A percentile compares a stretch with the other conserved stretches of the same genome.
Evolutionary conservation across 2,888 invertebrate genomes (phyloP).

Genomic region (Dicyrtoma fusca): DNA sequence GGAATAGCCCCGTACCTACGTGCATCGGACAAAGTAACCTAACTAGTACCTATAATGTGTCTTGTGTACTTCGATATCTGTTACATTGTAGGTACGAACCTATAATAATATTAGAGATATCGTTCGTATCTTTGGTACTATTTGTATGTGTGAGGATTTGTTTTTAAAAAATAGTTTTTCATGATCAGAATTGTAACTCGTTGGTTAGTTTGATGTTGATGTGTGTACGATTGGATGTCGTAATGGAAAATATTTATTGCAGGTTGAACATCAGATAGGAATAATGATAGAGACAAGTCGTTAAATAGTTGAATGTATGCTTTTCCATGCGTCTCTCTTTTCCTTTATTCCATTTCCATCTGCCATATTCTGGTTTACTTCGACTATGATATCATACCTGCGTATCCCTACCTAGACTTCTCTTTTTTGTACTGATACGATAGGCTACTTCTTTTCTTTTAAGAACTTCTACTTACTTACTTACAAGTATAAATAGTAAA

Average conservation of each 20-base stretch:
- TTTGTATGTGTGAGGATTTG: no score
- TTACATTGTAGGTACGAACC: no score
- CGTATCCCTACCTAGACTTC: no score
- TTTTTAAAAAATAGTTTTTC: constrained; percentile 15
- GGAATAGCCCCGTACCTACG: not conserved
- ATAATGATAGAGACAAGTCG: constrained; percentile 33
- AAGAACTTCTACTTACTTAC: no score
- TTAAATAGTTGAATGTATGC: constrained; percentile 31
- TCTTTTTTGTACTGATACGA: no score
- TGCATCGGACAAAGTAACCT: not conserved
- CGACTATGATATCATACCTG: not conserved
- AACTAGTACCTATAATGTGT: not conserved
- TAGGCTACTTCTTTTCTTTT: no score
- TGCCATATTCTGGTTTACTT: not conserved
- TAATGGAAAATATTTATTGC: constrained; percentile 32
- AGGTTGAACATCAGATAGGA: constrained; percentile 29
- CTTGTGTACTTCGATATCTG: no score
- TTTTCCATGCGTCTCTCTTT: constrained; percentile 10
- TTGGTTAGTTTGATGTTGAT: constrained; percentile 23
- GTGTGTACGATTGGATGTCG: constrained; percentile 23
- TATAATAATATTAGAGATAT: no score
- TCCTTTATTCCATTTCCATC: constrained; percentile 10
- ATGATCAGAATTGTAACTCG: constrained; percentile 31
- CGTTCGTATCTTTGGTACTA: no score
- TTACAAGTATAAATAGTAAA: no score